These are phyloP conservation scores for Manis javanica DNA, from an alignment of 2,797 vertebrate genomes.

Conservation along the genomic window DNA sequence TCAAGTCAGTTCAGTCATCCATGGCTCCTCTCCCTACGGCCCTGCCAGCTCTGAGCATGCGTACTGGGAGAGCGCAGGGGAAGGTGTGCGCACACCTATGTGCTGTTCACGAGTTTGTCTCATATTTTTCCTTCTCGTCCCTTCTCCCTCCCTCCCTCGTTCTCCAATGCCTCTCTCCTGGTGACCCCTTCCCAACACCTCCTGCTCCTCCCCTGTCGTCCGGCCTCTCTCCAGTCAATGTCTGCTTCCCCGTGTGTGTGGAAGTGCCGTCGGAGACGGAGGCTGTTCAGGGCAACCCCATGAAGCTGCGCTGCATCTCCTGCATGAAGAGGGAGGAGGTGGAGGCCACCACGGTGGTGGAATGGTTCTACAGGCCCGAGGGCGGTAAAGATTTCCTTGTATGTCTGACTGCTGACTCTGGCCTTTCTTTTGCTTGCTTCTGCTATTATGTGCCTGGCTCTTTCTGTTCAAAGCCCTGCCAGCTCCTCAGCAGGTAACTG, in stretches of 20 bases:
- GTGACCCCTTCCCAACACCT: not conserved
- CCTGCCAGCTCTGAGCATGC: no score
- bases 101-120: not conserved
- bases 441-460: not conserved
- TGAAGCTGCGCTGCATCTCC: constrained; percentile 95
- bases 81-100: accelerated
- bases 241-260: constrained; percentile 93
- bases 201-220: not conserved
- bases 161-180: not conserved
- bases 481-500: not conserved
- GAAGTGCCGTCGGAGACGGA: constrained; percentile 93
- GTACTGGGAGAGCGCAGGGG: not conserved
- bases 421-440: not conserved
- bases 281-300: constrained; percentile 90
- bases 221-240: constrained; percentile 87
- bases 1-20: accelerated
- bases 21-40: not conserved
- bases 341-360: constrained; percentile 90
- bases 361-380: constrained; percentile 92
- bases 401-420: constrained; percentile 76
- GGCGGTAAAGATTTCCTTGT: constrained; percentile 88
- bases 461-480: not conserved
- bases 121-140: constrained; percentile 24
- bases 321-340: constrained; percentile 97
- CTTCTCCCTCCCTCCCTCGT: not conserved